A percentile compares a stretch with the other conserved stretches of the same genome.
Conservation (phyloP, 2,797 vertebrate genomes). For the Muscicapa striata region DNA sequence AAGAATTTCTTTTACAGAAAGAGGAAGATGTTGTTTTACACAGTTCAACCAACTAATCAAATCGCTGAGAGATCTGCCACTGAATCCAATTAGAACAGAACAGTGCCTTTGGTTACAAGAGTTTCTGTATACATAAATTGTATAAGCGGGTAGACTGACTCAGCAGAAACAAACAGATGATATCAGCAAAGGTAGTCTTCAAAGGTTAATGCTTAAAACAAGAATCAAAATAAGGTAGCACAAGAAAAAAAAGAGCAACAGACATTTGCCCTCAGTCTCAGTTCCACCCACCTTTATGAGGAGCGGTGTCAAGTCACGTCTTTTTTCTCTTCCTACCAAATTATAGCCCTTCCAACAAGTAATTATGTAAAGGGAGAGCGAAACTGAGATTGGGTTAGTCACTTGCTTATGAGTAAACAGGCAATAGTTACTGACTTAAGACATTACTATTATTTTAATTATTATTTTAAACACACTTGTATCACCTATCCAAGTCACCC, state of each 20-base stretch:
- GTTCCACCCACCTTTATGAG: slow-evolving; percentile 56
- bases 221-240: slow-evolving; percentile 63
- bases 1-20: slow-evolving; percentile 19
- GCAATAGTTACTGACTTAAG: slow-evolving; percentile 10
- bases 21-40: slow-evolving; percentile 24
- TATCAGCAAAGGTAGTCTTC: slow-evolving; percentile 72
- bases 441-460: slow-evolving; percentile 34
- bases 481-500: neutral
- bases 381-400: slow-evolving; percentile 44
- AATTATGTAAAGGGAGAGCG: slow-evolving; percentile 18
- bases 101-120: slow-evolving; percentile 66
- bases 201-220: slow-evolving; percentile 63
- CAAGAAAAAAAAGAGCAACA: slow-evolving; percentile 34
- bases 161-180: slow-evolving; percentile 70
- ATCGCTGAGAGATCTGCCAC: slow-evolving; percentile 29
- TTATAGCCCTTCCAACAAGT: slow-evolving; percentile 52
- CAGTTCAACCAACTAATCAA: slow-evolving; percentile 43
- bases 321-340: slow-evolving; percentile 56
- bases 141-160: slow-evolving; percentile 58
- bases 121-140: slow-evolving; percentile 61
- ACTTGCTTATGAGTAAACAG: slow-evolving; percentile 61
- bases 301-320: slow-evolving; percentile 39
- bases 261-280: slow-evolving; percentile 56
- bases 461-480: neutral
- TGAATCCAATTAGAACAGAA: slow-evolving; percentile 64